Percentiles rank a stretch among this genome's conserved stretches.
Evolutionary conservation across 2,888 invertebrate species (phyloP).

Genomic region (Orthosia incerta): DNA sequence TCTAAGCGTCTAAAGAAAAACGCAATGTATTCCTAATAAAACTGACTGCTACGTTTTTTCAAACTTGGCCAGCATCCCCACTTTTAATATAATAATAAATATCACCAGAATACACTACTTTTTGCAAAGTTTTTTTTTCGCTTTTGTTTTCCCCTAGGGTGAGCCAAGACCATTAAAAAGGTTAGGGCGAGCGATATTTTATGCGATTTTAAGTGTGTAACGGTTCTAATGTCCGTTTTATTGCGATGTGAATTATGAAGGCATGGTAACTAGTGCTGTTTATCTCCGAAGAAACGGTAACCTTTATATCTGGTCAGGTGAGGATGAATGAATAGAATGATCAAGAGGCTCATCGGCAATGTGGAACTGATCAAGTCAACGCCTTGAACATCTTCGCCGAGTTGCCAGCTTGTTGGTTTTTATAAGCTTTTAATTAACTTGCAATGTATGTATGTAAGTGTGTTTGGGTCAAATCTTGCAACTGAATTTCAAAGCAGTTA

Average conservation of each 20-base stretch:
- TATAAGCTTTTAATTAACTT: no score
- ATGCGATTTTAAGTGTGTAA: conserved; percentile 90
- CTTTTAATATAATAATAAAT: conserved; percentile 90
- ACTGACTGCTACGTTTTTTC: conserved; percentile 39
- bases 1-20: conserved; percentile 1
- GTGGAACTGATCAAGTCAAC: no score
- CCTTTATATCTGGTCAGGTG: not conserved
- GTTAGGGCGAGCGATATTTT: conserved; percentile 88
- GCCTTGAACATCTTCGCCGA: no score
- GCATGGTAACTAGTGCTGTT: conserved; percentile 57
- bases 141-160: conserved; percentile 86
- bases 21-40: conserved; percentile 45
- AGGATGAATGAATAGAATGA: not conserved
- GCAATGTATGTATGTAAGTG: no score
- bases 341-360: no score
- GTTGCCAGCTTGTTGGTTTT: no score
- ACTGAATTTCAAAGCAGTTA: no score
- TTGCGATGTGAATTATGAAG: conserved; percentile 80
- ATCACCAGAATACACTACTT: conserved; percentile 87
- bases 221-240: conserved; percentile 86
- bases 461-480: no score
- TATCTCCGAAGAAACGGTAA: conserved; percentile 23
- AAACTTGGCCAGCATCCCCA: conserved; percentile 64
- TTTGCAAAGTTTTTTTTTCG: conserved; percentile 83
- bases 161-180: conserved; percentile 88